Evolutionary conservation across 1,140 invertebrate species (phyloP).

Genomic region (Trigoniulus corallinus): DNA sequence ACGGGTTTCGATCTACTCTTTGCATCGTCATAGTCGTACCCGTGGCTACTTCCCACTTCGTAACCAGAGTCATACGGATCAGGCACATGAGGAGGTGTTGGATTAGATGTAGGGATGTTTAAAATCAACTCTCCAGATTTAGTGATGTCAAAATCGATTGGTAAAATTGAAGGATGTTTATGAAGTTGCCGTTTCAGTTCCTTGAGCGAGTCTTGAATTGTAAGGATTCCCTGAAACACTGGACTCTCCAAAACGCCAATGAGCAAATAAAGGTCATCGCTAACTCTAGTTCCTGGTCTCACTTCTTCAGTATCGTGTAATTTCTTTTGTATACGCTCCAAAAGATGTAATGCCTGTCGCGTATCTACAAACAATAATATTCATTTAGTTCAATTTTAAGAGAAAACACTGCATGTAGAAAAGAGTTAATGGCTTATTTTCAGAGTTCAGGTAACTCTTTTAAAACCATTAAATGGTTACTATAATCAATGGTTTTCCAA

Average conservation of each 20-base stretch:
- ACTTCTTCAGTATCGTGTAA: slow-evolving; percentile 56
- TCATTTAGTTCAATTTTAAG: too few species aligned
- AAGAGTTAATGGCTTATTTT: too few species aligned
- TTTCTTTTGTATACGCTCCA: slow-evolving; percentile 57
- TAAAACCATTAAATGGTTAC: too few species aligned
- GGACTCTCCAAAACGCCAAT: slow-evolving; percentile 80
- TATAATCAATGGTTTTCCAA: too few species aligned
- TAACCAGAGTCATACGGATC: slow-evolving; percentile 19
- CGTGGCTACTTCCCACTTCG: slow-evolving; percentile 27
- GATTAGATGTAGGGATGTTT: slow-evolving; percentile 21
- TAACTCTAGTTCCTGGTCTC: slow-evolving; percentile 35
- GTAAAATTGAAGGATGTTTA: slow-evolving; percentile 70
- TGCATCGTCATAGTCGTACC: slow-evolving; percentile 21
- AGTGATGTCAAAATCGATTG: slow-evolving; percentile 78
- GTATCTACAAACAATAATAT: slow-evolving; percentile 24
- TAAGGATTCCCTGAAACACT: slow-evolving; percentile 77
- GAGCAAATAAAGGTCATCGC: slow-evolving; percentile 67
- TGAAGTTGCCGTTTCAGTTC: slow-evolving; percentile 20
- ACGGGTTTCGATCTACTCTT: background rate
- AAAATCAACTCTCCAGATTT: slow-evolving; percentile 42
- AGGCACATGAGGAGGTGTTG: slow-evolving; percentile 7
- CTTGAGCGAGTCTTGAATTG: slow-evolving; percentile 41
- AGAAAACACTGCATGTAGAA: too few species aligned
- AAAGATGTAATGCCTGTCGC: slow-evolving; percentile 45
- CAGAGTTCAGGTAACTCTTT: too few species aligned